phyloP scores from a whole-genome alignment of 2,797 vertebrate species.

The Halcyon badia region DNA sequence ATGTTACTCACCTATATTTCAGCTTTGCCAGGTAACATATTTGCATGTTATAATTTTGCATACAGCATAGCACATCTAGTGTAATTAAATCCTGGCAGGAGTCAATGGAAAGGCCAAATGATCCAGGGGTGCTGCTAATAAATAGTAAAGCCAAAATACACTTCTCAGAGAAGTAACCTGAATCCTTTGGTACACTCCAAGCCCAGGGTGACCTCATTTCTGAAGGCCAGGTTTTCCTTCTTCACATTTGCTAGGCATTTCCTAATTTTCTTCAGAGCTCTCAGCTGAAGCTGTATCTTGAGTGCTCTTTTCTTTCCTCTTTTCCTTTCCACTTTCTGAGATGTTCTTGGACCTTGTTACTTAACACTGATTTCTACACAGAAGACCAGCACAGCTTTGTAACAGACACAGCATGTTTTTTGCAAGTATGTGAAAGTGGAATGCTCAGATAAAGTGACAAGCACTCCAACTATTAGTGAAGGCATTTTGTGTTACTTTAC shows the following conservation, averaged over 20 bases:
- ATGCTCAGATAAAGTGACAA: not conserved
- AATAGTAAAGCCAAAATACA: slow-evolving; percentile 9
- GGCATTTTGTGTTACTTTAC: not conserved
- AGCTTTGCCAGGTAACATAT: not conserved
- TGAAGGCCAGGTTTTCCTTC: not conserved
- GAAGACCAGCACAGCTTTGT: not conserved
- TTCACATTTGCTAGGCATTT: not conserved
- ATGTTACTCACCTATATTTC: not conserved
- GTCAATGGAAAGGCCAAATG: not conserved
- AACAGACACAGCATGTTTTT: not conserved
- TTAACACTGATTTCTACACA: not conserved
- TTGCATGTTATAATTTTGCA: not conserved
- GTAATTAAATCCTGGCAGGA: not conserved
- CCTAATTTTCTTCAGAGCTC: not conserved
- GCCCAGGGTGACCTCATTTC: not conserved
- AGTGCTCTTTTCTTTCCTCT: not conserved
- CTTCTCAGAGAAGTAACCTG: not conserved
- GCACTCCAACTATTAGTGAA: not conserved
- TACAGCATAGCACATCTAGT: not conserved
- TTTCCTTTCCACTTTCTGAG: not conserved
- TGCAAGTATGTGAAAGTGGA: not conserved
- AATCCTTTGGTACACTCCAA: not conserved
- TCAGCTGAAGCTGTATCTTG: not conserved
- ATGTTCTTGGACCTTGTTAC: not conserved
- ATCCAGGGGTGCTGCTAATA: not conserved